Evolutionary conservation across 2,113 vertebrate genomes (phyloP).

Genomic region (Ranitomeya variabilis): DNA sequence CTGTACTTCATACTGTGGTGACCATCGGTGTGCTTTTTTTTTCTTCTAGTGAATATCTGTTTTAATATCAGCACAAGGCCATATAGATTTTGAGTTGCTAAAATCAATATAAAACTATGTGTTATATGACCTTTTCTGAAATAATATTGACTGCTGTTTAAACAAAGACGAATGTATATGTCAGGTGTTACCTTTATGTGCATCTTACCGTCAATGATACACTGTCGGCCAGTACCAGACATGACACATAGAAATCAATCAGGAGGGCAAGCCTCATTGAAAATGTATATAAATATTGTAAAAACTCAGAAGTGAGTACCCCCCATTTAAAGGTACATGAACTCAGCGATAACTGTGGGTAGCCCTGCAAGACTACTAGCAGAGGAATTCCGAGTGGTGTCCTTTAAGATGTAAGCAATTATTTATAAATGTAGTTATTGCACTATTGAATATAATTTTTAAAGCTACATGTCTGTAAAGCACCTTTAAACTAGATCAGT

Average conservation of each 20-base stretch:
- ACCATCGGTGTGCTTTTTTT: not conserved
- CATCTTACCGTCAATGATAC: not conserved
- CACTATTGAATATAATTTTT: no score
- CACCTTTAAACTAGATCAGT: no score
- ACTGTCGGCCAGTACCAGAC: not conserved
- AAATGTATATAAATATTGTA: not conserved
- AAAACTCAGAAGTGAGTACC: not conserved
- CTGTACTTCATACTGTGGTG: no score
- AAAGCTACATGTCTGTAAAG: no score
- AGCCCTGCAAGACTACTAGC: not conserved
- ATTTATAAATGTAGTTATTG: no score
- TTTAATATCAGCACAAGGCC: slow-evolving; percentile 50
- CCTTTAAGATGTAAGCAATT: no score
- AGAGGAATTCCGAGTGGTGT: no score
- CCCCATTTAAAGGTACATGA: not conserved
- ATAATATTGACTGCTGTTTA: slow-evolving; percentile 45
- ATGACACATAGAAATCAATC: not conserved
- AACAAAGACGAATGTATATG: slow-evolving; percentile 42
- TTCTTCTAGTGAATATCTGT: not conserved
- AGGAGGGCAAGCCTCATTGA: not conserved
- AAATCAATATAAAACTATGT: slow-evolving; percentile 50
- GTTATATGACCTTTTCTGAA: slow-evolving; percentile 53
- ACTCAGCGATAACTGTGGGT: not conserved
- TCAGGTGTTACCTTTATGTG: slow-evolving; percentile 13
- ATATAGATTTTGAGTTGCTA: slow-evolving; percentile 46